Evolutionary conservation across 2,113 vertebrate species (phyloP), one percentile per base, ranked within the genome.

Genomic region (Barbus barbus): DNA sequence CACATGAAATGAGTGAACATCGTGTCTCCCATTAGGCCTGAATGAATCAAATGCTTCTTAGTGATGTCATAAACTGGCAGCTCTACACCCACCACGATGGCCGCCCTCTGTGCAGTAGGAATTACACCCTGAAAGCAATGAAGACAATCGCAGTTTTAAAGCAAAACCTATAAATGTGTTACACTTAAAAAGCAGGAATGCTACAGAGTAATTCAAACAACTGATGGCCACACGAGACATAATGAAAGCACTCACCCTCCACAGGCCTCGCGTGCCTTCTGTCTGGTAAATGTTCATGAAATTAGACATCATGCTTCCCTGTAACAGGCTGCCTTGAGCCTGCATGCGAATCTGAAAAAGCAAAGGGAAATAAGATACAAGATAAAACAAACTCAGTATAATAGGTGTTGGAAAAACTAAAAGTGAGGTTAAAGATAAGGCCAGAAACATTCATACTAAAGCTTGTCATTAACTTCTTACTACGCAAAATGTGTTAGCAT

Each of bases 261-360:
- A 99, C 78, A 99, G 95, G 31, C 97, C 97, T 31, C 94, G 94
- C 53, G 97, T 97, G 1, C 97, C 97, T 88, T 99, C 97, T 3
- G 96, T 96, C 93, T 98, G 97, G 92, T 99, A 99, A 93, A 99
- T 99, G 91, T 97, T 97, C 20, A 99, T 96, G 92, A 99, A 99
- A 92, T 97, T 99, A 87, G 96, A 96, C 72, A 99, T 97, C 97
- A 99, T 99, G 87, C 97, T 97, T 0, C 97, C 97, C 74, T 98
- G 97, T 60, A 99, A 95, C 60, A 98, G 91, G 78, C 95, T 97
- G 87, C 97, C 97, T 89, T 98, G 97, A 26, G 97, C 97, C 90
- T 99, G 97, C 97, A 99, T 99, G 61, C 97, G 91, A 88, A 99
- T 99, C 97, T 99, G 93, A 24, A 93, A 86, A 75, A 28, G 78